Percentiles rank a stretch among this genome's conserved stretches.
These are phyloP conservation scores for Euleptes europaea DNA, from an alignment of 2,113 vertebrate species.

Conservation along the genomic window DNA sequence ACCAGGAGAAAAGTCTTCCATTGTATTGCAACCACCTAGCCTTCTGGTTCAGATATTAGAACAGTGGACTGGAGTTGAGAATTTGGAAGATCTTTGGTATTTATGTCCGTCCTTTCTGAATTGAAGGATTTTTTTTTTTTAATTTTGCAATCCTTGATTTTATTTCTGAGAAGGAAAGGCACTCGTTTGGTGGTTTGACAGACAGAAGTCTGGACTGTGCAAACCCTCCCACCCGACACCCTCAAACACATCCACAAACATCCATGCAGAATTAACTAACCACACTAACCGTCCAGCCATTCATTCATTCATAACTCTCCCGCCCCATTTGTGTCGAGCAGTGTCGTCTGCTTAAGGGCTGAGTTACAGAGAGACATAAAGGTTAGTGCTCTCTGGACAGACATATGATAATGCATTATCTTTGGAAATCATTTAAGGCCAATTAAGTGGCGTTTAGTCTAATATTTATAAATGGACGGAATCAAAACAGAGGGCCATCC, in stretches of 20 bases:
- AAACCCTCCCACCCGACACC: slow-evolving; percentile 23
- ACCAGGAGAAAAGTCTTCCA: background rate
- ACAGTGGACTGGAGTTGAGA: background rate
- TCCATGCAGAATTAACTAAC: slow-evolving; percentile 53
- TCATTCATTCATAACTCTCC: slow-evolving; percentile 80
- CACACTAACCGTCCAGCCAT: slow-evolving; percentile 57
- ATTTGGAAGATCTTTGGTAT: background rate
- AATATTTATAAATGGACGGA: slow-evolving; percentile 85
- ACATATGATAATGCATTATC: slow-evolving; percentile 80
- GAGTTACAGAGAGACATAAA: slow-evolving; percentile 78
- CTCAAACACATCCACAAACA: background rate
- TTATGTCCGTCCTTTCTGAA: background rate
- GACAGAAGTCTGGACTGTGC: slow-evolving; percentile 45
- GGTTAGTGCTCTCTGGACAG: slow-evolving; percentile 81
- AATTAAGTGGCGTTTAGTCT: slow-evolving; percentile 82
- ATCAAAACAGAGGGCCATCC: slow-evolving; percentile 78
- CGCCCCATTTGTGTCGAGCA: slow-evolving; percentile 56
- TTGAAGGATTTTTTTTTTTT: background rate
- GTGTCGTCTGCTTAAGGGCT: slow-evolving; percentile 69
- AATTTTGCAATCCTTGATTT: background rate
- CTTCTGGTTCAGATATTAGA: background rate
- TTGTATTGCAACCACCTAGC: background rate
- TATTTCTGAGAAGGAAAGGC: too few relatives aligned
- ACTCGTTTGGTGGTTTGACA: background rate
- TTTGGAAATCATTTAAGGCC: slow-evolving; percentile 80